Conservation (phyloP, 2,797 vertebrate species). For the Catamblyrhynchus diadema region DNA sequence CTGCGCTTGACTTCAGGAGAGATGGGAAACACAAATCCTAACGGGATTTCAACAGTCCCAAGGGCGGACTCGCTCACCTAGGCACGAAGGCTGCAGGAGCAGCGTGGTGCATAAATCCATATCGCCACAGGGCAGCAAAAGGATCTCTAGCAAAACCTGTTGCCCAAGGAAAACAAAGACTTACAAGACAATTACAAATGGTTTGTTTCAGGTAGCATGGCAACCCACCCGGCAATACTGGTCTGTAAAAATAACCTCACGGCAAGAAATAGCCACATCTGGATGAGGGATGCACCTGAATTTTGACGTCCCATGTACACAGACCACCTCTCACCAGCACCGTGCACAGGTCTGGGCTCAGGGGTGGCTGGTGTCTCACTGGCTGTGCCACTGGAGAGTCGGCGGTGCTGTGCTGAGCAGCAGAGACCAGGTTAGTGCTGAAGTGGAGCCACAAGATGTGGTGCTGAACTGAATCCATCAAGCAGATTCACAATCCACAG, state of each 20-base stretch:
- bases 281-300: not conserved
- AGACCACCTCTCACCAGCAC: accelerated
- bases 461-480: not conserved
- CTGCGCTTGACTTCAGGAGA: not conserved
- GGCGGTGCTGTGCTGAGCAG: not conserved
- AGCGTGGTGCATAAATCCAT: accelerated
- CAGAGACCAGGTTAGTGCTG: not conserved
- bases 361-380: accelerated
- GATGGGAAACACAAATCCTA: not conserved
- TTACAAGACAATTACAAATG: not conserved
- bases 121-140: not conserved
- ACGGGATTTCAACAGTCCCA: accelerated
- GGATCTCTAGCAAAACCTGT: not conserved
- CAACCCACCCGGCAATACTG: not conserved
- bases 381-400: not conserved
- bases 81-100: not conserved
- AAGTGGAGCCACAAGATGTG: not conserved
- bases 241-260: not conserved
- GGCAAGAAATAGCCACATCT: accelerated
- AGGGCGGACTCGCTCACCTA: accelerated
- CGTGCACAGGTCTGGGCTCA: accelerated
- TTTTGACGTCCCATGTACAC: accelerated
- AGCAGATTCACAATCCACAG: not conserved
- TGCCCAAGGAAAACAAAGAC: not conserved
- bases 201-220: not conserved